Evolutionary conservation across 2,797 vertebrate genomes (phyloP), one percentile per base, ranked within the genome.

Genomic region (Centropyge bicolor): DNA sequence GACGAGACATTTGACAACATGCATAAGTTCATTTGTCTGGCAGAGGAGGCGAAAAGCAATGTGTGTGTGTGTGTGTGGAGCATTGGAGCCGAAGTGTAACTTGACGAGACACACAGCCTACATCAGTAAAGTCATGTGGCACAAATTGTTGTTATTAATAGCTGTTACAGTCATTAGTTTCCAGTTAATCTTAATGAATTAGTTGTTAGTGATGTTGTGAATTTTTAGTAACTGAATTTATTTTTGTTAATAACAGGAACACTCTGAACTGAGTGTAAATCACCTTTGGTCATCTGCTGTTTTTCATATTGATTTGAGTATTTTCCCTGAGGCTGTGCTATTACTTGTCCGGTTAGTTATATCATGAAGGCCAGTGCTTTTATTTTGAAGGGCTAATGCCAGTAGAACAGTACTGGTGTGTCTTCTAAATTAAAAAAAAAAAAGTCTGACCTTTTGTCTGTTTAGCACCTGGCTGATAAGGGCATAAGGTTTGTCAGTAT

Each of bases 1-100:
- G 69, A 64, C 8, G 56, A 51, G 64, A 51, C 40, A 76, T 75
- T 75, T 70, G 10, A 74, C 70, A 76, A 54, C 17, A 63, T 43
- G 14, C 49, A 67, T 2, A 75, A 4, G 8, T 71, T 78, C 51
- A 68, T 9, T 17, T 24, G 60, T 31, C 17, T 68, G 40, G 13
- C 16, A 43, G 35, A 2, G 6, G 16, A 75, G 52, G 22, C 10
- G 70, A 57, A 66, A 56, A 43, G 36, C 9, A 57, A 16, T 61
- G 16, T 31, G 16, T 60, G 17, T 72, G 20, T 61, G 46, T 51
- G 27, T 31, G 27, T 31, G 2, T 31, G 27, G 4, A 31, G 2
- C 27, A 31, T 4, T 31, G 27, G 27, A 2, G 27, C 27, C 27
- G 27, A 31, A 31, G 4, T 4, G 27, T 31, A 31, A 31, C 27